These are phyloP conservation scores for Leucophenga maculata DNA, from an alignment of 2,888 invertebrate species.

Conservation along the genomic window DNA sequence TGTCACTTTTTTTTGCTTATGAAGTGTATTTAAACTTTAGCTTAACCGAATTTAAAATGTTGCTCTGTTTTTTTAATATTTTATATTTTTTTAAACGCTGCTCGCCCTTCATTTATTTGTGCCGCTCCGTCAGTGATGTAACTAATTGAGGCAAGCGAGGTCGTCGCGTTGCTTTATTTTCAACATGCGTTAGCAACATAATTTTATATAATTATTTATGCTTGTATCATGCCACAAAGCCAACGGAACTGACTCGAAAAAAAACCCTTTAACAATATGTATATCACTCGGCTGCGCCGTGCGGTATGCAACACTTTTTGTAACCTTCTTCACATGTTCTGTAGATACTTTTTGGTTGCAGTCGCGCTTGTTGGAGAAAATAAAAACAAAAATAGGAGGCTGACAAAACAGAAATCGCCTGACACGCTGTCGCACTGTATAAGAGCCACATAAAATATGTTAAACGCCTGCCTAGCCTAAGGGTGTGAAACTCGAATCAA, in stretches of 20 bases:
- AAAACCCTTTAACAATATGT: conserved; percentile 40
- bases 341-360: too few relatives aligned
- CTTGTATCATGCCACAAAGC: not conserved
- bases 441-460: conserved; percentile 55
- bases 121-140: not conserved
- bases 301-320: conserved; percentile 54
- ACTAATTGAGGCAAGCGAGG: conserved; percentile 4
- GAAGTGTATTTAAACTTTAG: not conserved
- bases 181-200: conserved; percentile 6
- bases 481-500: conserved; percentile 65
- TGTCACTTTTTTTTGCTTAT: not conserved
- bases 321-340: not conserved
- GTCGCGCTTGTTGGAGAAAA: not conserved
- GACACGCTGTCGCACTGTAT: conserved; percentile 18
- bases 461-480: conserved; percentile 58
- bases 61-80: not conserved
- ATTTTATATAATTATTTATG: conserved; percentile 23
- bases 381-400: conserved; percentile 1
- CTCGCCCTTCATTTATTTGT: not conserved
- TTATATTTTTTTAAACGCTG: not conserved
- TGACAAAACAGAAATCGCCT: conserved; percentile 16
- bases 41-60: not conserved
- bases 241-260: not conserved
- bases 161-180: not conserved
- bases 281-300: conserved; percentile 49